Evolutionary conservation across 2,888 invertebrate species (phyloP).

Genomic region (Altica lythri): DNA sequence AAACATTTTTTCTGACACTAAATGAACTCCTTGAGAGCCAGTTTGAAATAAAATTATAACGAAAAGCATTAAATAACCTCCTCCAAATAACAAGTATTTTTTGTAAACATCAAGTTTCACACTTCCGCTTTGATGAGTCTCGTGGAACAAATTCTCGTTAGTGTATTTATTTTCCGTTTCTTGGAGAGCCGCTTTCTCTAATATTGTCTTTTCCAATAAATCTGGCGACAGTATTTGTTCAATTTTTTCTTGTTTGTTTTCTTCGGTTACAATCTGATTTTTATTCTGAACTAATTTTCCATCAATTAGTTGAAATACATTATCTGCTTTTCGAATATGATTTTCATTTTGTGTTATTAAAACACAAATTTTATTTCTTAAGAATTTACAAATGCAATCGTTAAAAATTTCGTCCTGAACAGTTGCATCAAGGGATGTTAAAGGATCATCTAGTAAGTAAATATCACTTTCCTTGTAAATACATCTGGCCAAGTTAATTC

Average conservation of each 20-base stretch:
- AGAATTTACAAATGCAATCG: slow-evolving; percentile 42
- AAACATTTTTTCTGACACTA: slow-evolving; percentile 42
- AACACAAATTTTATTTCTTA: slow-evolving; percentile 44
- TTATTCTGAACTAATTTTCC: slow-evolving; percentile 28
- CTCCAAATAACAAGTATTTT: slow-evolving; percentile 44
- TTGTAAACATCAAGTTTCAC: slow-evolving; percentile 44
- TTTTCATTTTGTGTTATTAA: slow-evolving; percentile 43
- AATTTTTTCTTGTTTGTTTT: slow-evolving; percentile 8
- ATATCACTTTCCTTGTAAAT: slow-evolving; percentile 75
- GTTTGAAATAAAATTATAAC: slow-evolving; percentile 40
- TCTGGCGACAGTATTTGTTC: not conserved
- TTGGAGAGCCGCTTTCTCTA: not conserved
- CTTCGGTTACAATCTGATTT: slow-evolving; percentile 42
- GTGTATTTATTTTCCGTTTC: slow-evolving; percentile 22
- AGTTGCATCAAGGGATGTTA: slow-evolving; percentile 42
- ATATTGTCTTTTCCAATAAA: slow-evolving; percentile 41
- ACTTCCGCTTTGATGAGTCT: slow-evolving; percentile 42
- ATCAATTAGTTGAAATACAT: slow-evolving; percentile 56
- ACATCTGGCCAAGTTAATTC: slow-evolving; percentile 76
- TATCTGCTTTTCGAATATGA: slow-evolving; percentile 42
- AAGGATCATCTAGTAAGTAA: slow-evolving; percentile 67
- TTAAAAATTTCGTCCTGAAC: slow-evolving; percentile 43
- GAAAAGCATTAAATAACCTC: slow-evolving; percentile 40
- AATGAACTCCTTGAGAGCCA: slow-evolving; percentile 37
- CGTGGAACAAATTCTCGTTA: slow-evolving; percentile 43